phyloP scores from a whole-genome alignment of 2,113 vertebrate genomes.

The Clarias gariepinus region DNA sequence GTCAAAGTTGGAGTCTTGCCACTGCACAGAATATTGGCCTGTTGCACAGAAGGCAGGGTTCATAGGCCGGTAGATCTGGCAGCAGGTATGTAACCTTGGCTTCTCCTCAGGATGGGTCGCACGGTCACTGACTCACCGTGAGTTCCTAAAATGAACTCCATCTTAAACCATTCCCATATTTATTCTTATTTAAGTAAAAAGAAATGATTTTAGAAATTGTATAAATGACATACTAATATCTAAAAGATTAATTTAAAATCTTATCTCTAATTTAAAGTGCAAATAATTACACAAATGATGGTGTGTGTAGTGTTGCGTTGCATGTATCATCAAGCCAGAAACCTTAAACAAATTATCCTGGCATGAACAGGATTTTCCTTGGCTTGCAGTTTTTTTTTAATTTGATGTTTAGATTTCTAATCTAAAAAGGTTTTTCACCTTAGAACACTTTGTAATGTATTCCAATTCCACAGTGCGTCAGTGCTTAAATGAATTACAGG shows the following conservation, averaged over 20 bases:
- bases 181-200: not conserved
- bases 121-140: constrained; percentile 27
- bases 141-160: not conserved
- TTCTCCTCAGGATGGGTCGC: constrained; percentile 4
- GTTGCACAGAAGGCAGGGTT: constrained; percentile 16
- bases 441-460: constrained; percentile 29
- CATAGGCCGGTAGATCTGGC: constrained; percentile 20
- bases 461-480: not conserved
- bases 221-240: not conserved
- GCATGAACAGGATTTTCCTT: not conserved
- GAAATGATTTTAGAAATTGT: not conserved
- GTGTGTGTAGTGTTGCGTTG: not conserved
- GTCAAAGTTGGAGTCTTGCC: not conserved
- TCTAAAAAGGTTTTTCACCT: constrained; percentile 40
- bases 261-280: not conserved
- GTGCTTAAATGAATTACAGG: not conserved
- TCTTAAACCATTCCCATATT: not conserved
- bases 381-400: not conserved
- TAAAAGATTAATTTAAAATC: not conserved
- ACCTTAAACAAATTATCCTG: not conserved
- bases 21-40: not conserved
- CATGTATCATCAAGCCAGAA: not conserved
- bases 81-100: constrained; percentile 14
- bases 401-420: constrained; percentile 24
- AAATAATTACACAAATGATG: not conserved